Base-by-base conservation (phyloP, 2,888 invertebrate species). In the Dermolepida albohirtum region DNA sequence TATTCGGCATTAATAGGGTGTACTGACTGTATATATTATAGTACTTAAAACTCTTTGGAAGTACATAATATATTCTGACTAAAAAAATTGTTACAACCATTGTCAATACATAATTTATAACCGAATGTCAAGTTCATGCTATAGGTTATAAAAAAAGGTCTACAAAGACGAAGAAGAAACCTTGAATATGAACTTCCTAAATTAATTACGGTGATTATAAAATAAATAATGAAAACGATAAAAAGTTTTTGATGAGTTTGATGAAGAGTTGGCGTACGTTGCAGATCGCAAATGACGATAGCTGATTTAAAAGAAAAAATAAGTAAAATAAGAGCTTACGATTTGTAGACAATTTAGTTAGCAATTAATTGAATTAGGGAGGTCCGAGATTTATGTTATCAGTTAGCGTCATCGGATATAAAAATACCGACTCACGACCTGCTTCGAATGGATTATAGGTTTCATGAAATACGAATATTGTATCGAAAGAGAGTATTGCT, bases 271-370 rank as follows among this genome's bases (percentile, higher is more conserved):
- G 50, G 49, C 63, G 47, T 40, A 63, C 17, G 40, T 67, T 52
- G 49, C 27, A 67, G 67, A 64, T 67, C 49, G 63, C 39, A 51
- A 34, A 49, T 64, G 54, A 47, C 52, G 67, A 67, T 67, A 67
- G 41, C 41, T 10, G 34, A 16, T 17, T 22, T 63, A 44, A 47
- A 54, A 57, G 22, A 29, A 55, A 65, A 66, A 66, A 54, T 54
- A 68, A 64, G 40, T 50, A 68, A 69, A 71, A 69, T 64, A 65
- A 68, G 64, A 54, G 57, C 71, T 54, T 70, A 72, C 71, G 72
- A 74, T 74, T 73, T 74, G 74, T 74, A 74, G 73, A 68, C 73
- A 74, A 73, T 74, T 74, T 74, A 71, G 72, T 73, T 73, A 72
- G 71, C 72, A 74, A 74, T 74, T 74, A 74, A 74, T 73, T 73